Evolutionary conservation across 1,140 invertebrate genomes (phyloP).

Genomic region (Limonius californicus): DNA sequence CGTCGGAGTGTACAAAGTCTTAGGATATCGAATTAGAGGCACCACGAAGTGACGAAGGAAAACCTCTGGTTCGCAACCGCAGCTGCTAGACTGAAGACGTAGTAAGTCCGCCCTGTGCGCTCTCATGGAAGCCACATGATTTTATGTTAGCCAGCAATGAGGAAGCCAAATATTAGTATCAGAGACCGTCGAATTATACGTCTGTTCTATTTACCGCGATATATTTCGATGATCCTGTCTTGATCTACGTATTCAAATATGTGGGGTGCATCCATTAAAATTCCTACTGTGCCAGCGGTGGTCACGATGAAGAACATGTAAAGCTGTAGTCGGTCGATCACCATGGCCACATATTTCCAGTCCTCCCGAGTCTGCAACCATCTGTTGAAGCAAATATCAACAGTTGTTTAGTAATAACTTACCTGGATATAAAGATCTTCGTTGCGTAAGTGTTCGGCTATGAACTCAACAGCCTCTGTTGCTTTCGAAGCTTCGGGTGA

Average conservation of each 20-base stretch:
- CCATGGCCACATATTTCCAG: slow-evolving; percentile 99
- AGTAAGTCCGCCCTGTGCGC: slow-evolving; percentile 3
- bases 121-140: slow-evolving; percentile 40
- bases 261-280: slow-evolving; percentile 98
- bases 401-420: slow-evolving; percentile 29
- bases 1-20: background rate
- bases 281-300: slow-evolving; percentile 88
- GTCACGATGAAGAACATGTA: slow-evolving; percentile 98
- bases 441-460: slow-evolving; percentile 94
- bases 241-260: slow-evolving; percentile 99
- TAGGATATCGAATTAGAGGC: slow-evolving; percentile 1
- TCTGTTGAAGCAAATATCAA: too few relatives aligned
- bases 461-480: slow-evolving; percentile 96
- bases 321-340: slow-evolving; percentile 94
- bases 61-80: background rate
- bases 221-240: slow-evolving; percentile 92
- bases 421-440: slow-evolving; percentile 97
- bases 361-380: slow-evolving; percentile 85
- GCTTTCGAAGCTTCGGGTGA: slow-evolving; percentile 92
- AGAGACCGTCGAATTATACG: background rate
- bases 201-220: slow-evolving; percentile 74
- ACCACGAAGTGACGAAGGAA: slow-evolving; percentile 3
- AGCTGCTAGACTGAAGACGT: slow-evolving; percentile 16
- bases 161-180: slow-evolving; percentile 23
- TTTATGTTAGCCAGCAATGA: slow-evolving; percentile 29